Conservation (phyloP, 1,140 invertebrate species). For the Adoxophyes honmai region DNA sequence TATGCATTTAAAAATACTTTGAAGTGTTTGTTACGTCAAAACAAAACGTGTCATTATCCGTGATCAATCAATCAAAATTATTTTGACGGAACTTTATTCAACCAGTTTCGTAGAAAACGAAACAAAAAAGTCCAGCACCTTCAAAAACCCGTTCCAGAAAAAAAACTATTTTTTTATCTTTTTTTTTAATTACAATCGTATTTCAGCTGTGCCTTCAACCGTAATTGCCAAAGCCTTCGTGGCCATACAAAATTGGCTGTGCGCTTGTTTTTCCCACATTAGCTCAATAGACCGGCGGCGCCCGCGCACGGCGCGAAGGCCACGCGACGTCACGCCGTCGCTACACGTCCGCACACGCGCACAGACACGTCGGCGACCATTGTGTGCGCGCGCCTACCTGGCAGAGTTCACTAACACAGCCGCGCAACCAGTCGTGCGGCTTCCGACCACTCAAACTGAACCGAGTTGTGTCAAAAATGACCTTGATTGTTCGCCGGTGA, state of each 20-base stretch:
- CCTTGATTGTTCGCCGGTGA: constrained; percentile 32
- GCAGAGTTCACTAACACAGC: constrained; percentile 62
- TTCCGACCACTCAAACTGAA: background rate
- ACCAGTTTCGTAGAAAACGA: too few species aligned
- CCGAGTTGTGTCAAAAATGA: constrained; percentile 33
- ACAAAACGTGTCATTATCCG: background rate
- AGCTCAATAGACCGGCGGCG: constrained; percentile 4
- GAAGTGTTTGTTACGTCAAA: constrained; percentile 8
- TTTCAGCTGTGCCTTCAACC: too few species aligned
- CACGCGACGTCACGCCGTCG: constrained; percentile 47
- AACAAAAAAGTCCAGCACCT: too few species aligned
- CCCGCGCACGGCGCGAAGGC: constrained; percentile 48
- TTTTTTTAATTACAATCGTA: too few species aligned
- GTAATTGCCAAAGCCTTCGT: background rate
- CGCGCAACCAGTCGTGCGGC: constrained; percentile 42
- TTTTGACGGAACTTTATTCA: too few species aligned
- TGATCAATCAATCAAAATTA: too few species aligned
- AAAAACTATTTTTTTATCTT: too few species aligned
- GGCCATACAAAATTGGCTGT: constrained; percentile 5
- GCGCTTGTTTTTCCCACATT: constrained; percentile 6
- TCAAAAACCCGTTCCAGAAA: too few species aligned
- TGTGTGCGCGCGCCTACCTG: constrained; percentile 45
- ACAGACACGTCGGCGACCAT: constrained; percentile 36
- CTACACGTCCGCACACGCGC: constrained; percentile 29
- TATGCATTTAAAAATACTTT: constrained; percentile 13